Conservation (phyloP, 2,113 vertebrate genomes). For the Ochotona curzoniae region DNA sequence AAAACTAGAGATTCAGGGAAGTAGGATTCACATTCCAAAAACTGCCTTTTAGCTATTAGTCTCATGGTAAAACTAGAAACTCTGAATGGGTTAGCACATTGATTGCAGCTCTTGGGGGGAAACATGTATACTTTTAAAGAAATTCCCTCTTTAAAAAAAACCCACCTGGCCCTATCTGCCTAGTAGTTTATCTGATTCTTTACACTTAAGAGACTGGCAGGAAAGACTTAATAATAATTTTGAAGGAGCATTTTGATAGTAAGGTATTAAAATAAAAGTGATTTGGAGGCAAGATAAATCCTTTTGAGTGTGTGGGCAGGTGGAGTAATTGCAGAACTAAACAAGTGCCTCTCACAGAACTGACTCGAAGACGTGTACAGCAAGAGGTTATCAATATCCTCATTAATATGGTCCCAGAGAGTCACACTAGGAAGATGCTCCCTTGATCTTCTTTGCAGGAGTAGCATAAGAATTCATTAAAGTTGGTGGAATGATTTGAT, state of each 20-base stretch:
- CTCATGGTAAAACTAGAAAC: too few relatives aligned
- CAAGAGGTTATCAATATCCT: slow-evolving; percentile 44
- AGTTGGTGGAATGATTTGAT: slow-evolving; percentile 62
- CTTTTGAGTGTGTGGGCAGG: background rate
- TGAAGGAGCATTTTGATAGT: background rate
- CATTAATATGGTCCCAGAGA: slow-evolving; percentile 33
- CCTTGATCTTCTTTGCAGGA: slow-evolving; percentile 55
- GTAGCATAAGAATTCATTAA: slow-evolving; percentile 66
- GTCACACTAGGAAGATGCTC: background rate
- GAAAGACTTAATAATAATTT: background rate
- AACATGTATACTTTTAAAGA: too few relatives aligned
- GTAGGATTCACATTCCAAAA: too few relatives aligned
- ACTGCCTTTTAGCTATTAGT: too few relatives aligned
- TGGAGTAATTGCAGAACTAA: background rate
- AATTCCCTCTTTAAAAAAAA: too few relatives aligned
- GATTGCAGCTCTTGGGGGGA: too few relatives aligned
- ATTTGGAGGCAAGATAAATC: background rate
- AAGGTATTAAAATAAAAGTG: background rate
- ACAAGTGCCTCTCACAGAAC: background rate
- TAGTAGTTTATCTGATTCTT: too few relatives aligned
- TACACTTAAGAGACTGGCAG: background rate
- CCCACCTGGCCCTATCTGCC: too few relatives aligned
- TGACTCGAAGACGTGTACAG: background rate
- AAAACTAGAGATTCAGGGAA: too few relatives aligned
- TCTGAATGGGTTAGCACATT: too few relatives aligned